Evolutionary conservation across 2,888 invertebrate genomes (phyloP).

Genomic region (Entomobrya proxima): DNA sequence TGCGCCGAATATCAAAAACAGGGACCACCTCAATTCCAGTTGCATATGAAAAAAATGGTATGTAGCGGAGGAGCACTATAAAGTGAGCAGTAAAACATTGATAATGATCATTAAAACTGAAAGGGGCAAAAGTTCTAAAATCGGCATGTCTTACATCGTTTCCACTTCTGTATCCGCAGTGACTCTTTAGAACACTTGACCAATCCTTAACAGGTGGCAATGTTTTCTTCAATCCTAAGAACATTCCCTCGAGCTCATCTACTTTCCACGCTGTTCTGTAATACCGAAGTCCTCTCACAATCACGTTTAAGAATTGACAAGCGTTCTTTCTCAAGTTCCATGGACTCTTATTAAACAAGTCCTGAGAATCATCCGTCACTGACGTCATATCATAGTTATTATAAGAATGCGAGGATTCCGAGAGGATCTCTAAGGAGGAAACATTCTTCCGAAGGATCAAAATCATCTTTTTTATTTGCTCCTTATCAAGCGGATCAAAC

Average conservation of each 20-base stretch:
- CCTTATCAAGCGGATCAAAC: constrained; percentile 54
- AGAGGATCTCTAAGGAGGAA: constrained; percentile 61
- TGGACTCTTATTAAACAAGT: constrained; percentile 33
- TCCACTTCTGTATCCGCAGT: constrained; percentile 69
- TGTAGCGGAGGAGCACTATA: constrained; percentile 78
- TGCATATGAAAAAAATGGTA: constrained; percentile 80
- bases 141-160: constrained; percentile 61
- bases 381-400: neutral
- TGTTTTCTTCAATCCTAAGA: constrained; percentile 67
- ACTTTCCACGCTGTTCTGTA: neutral
- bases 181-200: constrained; percentile 62
- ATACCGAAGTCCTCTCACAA: constrained; percentile 51
- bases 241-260: constrained; percentile 49
- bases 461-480: constrained; percentile 59
- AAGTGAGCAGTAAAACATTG: neutral
- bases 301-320: constrained; percentile 64
- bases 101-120: no score
- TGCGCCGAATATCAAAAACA: constrained; percentile 76
- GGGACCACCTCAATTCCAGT: constrained; percentile 79
- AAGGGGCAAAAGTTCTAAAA: neutral
- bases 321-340: constrained; percentile 69
- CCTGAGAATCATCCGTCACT: neutral
- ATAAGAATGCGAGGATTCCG: constrained; percentile 16
- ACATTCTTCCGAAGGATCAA: constrained; percentile 67
- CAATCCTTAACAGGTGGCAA: constrained; percentile 51